Evolutionary conservation across 2,888 invertebrate genomes (phyloP).

Genomic region (Hydraecia micacea): DNA sequence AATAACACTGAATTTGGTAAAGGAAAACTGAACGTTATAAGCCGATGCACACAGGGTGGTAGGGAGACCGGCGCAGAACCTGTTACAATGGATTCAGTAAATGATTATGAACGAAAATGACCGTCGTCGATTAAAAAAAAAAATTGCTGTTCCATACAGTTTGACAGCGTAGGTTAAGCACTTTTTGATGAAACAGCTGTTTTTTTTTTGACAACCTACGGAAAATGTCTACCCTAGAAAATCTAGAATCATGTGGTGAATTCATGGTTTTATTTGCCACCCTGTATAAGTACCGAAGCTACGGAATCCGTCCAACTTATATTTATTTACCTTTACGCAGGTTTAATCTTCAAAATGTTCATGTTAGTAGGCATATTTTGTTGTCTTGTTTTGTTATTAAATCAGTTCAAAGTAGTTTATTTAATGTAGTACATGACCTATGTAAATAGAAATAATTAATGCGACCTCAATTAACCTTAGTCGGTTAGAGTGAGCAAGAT

Average conservation of each 20-base stretch:
- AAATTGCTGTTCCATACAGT: too few relatives aligned
- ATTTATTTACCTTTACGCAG: neutral
- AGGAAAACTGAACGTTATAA: neutral
- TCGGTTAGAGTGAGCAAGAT: conserved; percentile 26
- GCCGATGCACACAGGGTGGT: too few relatives aligned
- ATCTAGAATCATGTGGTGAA: neutral
- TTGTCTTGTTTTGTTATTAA: neutral
- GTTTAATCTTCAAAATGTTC: neutral
- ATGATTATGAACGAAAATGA: too few relatives aligned
- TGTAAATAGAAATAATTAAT: conserved; percentile 55
- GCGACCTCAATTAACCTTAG: conserved; percentile 50
- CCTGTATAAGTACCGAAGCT: neutral
- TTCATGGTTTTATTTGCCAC: neutral
- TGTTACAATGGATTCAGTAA: too few relatives aligned
- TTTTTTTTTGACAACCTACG: neutral
- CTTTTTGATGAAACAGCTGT: neutral
- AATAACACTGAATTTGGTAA: neutral
- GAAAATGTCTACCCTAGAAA: neutral
- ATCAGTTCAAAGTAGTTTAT: conserved; percentile 21
- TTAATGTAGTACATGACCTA: conserved; percentile 27
- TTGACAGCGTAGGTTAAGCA: too few relatives aligned
- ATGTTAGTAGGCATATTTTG: neutral
- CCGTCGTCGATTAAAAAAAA: too few relatives aligned
- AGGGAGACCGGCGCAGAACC: too few relatives aligned
- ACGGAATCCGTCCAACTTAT: neutral